Conservation (phyloP, 1,140 invertebrate species). For the Delia radicum region DNA sequence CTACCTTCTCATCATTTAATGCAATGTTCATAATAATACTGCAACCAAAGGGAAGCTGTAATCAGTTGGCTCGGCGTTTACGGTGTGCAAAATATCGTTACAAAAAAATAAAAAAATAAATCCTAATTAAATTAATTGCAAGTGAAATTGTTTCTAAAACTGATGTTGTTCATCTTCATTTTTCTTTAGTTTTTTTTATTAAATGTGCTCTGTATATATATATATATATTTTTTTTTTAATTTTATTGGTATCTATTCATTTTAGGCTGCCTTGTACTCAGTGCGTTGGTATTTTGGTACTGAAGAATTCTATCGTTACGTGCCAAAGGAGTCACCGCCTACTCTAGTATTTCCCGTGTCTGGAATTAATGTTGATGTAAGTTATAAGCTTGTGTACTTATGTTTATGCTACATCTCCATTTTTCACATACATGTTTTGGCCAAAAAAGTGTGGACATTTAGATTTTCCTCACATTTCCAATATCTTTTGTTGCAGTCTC, state of each 20-base stretch:
- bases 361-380: slow-evolving; percentile 75
- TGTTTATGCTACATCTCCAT: background rate
- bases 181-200: background rate
- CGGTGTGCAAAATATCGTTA: background rate
- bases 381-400: slow-evolving; percentile 47
- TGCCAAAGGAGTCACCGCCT: slow-evolving; percentile 68
- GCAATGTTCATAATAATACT: background rate
- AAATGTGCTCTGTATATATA: no score
- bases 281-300: slow-evolving; percentile 81
- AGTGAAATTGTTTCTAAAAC: slow-evolving; percentile 29
- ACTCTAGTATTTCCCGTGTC: slow-evolving; percentile 69
- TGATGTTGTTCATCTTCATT: slow-evolving; percentile 35
- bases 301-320: slow-evolving; percentile 76
- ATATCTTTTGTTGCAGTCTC: no score
- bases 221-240: no score
- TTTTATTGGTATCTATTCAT: background rate
- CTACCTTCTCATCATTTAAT: background rate
- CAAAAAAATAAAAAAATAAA: background rate
- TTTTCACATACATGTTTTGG: background rate
- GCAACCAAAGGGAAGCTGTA: background rate
- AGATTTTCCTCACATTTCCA: no score
- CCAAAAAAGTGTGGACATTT: background rate
- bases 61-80: background rate
- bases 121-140: slow-evolving; percentile 33
- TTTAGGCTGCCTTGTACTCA: slow-evolving; percentile 70